Base-by-base conservation (phyloP, 2,888 invertebrate species). In the Octonoba sinensis region DNA sequence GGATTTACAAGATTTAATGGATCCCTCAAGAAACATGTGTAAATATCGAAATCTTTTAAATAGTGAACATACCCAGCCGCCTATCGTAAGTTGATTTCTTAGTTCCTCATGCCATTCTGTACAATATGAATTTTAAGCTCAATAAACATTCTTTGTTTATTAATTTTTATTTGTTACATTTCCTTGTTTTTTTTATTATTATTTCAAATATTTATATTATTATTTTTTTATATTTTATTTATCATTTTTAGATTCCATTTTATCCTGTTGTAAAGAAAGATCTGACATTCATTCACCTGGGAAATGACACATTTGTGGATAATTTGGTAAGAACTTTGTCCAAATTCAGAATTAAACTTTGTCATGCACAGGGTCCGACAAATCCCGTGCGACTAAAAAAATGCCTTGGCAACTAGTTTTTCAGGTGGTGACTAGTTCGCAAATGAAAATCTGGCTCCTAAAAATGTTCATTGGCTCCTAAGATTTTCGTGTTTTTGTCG, bases 21-120 rank as follows among this genome's bases (percentile, higher is more conserved):
- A 99, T 90, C 99, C 99, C 1, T 97, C 97, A 46, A 91, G 99
- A 85, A 99, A 99, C 89, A 99, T 99, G 99, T 96, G 96, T 87
- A 97, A 97, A 89, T 99, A 99, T 88, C 91, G 99, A 84, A 97
- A 97, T 88, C 91, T 99, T 81, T 93, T 99, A 65, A 95, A 94
- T 85, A 93, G 94, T 60, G 97, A 96, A 88, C 93, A 96, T 89
- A 93, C 95, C 27, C 94, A 95, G 88, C 96, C 95, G 59, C 93
- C 93, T 44, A 92, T 93, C 88, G 93, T 93, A 89, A 91, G 92
- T 90, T 15, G 24, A 59, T 36, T 20, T 20, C 36, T 57, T 18
- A 20, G 13, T 22, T 57, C 20, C 12, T 4, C 4, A 3, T 18
- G n/a, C 18, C 13, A 15, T 57, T 57, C 22, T 13, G 54, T 54